Conservation (phyloP, 2,113 vertebrate species). For the Odobenus rosmarus region DNA sequence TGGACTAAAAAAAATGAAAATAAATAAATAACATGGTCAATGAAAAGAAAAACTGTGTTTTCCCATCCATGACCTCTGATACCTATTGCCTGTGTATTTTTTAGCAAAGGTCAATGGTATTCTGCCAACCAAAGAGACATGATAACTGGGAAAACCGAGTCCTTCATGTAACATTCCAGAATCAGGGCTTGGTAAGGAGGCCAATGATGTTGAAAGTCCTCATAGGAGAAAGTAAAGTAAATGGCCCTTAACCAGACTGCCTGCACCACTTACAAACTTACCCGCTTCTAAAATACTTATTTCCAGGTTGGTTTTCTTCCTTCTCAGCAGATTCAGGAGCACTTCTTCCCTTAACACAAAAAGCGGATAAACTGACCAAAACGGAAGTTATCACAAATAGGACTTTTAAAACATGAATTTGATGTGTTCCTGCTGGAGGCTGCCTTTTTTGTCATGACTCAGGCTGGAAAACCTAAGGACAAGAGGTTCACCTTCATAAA, state of each 20-base stretch:
- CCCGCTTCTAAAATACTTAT: not conserved
- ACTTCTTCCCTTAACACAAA: not conserved
- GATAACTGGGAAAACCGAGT: not conserved
- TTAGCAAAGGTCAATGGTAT: not conserved
- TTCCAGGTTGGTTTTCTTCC: not conserved
- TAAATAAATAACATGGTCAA: not conserved
- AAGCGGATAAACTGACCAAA: not conserved
- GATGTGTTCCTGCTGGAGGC: not conserved
- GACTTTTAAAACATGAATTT: not conserved
- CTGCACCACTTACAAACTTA: not conserved
- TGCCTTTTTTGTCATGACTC: not conserved
- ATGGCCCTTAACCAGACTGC: not conserved
- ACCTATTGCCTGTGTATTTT: not conserved
- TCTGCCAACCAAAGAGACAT: not conserved
- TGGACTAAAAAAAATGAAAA: not conserved
- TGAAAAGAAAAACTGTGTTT: constrained; percentile 17
- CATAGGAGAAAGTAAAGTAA: not conserved
- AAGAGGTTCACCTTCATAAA: not conserved
- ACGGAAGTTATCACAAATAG: not conserved
- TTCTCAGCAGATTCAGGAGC: not conserved
- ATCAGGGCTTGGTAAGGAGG: not conserved
- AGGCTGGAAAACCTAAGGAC: not conserved
- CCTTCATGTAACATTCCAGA: not conserved
- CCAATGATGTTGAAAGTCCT: not conserved
- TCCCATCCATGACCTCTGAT: not conserved